These are phyloP conservation scores for Opisthograptis luteolata DNA, from an alignment of 2,888 invertebrate genomes.

Conservation along the genomic window DNA sequence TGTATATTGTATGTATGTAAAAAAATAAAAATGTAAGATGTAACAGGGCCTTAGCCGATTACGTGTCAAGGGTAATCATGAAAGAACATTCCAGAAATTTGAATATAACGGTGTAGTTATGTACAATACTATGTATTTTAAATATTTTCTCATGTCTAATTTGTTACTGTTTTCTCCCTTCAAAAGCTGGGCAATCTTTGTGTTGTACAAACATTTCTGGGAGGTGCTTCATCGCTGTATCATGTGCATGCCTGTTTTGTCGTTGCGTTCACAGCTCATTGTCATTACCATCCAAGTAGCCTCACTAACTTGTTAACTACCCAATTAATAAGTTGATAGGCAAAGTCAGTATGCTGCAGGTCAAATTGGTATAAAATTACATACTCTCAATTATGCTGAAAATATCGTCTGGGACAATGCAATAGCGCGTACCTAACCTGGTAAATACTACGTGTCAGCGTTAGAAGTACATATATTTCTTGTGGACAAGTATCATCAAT, in stretches of 20 bases:
- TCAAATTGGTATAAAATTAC: no score
- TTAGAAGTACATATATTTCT: no score
- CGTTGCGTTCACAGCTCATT: slow-evolving; percentile 35
- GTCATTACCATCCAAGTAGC: slow-evolving; percentile 40
- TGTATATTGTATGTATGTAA: no score
- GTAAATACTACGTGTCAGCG: no score
- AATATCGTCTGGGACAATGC: no score
- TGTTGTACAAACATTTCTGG: slow-evolving; percentile 14
- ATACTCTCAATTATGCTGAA: no score
- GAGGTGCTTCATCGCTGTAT: slow-evolving; percentile 18
- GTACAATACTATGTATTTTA: neutral
- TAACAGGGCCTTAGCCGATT: slow-evolving; percentile 19
- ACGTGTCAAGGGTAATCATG: slow-evolving; percentile 1
- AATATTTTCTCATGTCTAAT: no score
- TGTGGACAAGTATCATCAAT: no score
- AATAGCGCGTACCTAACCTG: no score
- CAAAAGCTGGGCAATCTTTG: neutral
- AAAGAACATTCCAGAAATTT: slow-evolving; percentile 16
- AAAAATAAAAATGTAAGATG: no score
- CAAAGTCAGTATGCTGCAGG: slow-evolving; percentile 34
- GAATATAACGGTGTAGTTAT: neutral
- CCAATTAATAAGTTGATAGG: slow-evolving; percentile 13
- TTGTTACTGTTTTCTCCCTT: neutral
- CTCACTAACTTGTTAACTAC: slow-evolving; percentile 43
- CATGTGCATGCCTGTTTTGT: slow-evolving; percentile 39